phyloP scores from a whole-genome alignment of 2,888 invertebrate genomes.

The Ligdia adustata region DNA sequence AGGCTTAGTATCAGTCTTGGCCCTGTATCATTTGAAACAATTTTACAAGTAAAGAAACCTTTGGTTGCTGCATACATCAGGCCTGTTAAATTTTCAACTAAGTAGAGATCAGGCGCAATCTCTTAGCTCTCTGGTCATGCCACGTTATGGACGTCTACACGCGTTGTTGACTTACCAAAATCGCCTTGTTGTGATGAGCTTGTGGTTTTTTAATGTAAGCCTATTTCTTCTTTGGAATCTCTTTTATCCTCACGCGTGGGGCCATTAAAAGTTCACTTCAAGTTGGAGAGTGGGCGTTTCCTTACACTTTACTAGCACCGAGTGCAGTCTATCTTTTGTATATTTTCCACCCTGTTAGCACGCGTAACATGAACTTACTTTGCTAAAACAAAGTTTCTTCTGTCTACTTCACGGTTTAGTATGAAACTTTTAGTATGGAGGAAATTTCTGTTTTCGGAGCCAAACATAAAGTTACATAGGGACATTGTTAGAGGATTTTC shows the following conservation, averaged over 20 bases:
- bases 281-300: neutral
- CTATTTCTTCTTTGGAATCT: constrained; percentile 48
- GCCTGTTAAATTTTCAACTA: no score
- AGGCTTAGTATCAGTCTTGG: no score
- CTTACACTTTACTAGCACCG: neutral
- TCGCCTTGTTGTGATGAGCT: constrained; percentile 63
- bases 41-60: no score
- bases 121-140: constrained; percentile 52
- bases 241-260: constrained; percentile 36
- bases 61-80: no score
- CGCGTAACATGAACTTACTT: neutral
- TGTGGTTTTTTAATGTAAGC: constrained; percentile 50
- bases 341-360: constrained; percentile 1
- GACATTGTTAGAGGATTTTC: constrained; percentile 23
- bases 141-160: constrained; percentile 56
- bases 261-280: constrained; percentile 22
- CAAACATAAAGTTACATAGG: constrained; percentile 13
- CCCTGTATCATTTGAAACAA: no score
- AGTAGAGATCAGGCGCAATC: no score
- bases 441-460: constrained; percentile 16
- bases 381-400: neutral
- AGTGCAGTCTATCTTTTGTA: neutral
- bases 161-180: constrained; percentile 66
- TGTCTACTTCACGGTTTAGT: no score
- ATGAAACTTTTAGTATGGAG: neutral